phyloP scores from a whole-genome alignment of 2,888 invertebrate species.

The Scrobipalpa costella region DNA sequence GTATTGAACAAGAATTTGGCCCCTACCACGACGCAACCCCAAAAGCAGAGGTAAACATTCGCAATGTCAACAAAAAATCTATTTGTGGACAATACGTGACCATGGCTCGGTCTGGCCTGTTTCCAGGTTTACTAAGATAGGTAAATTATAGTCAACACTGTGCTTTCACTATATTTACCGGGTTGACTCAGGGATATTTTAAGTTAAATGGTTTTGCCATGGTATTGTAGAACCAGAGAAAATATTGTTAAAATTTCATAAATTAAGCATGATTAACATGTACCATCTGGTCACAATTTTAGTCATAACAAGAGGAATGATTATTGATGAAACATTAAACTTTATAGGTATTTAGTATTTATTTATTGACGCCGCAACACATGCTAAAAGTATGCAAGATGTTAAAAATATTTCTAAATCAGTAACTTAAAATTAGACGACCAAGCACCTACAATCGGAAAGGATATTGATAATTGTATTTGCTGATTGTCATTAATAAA shows the following conservation, averaged over 20 bases:
- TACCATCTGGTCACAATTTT: conserved; percentile 9
- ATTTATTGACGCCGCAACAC: too few species aligned
- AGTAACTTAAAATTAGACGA: too few species aligned
- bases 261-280: background rate
- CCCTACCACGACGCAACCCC: background rate
- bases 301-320: background rate
- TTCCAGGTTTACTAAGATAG: conserved; percentile 47
- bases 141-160: conserved; percentile 39
- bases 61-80: conserved; percentile 18
- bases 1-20: background rate
- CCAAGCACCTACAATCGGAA: too few species aligned
- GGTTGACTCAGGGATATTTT: conserved; percentile 20
- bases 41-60: background rate
- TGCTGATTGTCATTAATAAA: too few species aligned
- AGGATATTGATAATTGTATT: too few species aligned
- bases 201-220: conserved; percentile 13
- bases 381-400: too few species aligned
- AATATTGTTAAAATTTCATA: background rate
- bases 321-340: background rate
- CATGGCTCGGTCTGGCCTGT: conserved; percentile 39
- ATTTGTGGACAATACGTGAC: conserved; percentile 2
- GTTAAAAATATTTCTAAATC: too few species aligned
- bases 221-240: background rate
- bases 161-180: conserved; percentile 32
- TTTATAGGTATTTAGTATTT: too few species aligned